phyloP scores from a whole-genome alignment of 2,888 invertebrate genomes.

The Odontomyia ornata region DNA sequence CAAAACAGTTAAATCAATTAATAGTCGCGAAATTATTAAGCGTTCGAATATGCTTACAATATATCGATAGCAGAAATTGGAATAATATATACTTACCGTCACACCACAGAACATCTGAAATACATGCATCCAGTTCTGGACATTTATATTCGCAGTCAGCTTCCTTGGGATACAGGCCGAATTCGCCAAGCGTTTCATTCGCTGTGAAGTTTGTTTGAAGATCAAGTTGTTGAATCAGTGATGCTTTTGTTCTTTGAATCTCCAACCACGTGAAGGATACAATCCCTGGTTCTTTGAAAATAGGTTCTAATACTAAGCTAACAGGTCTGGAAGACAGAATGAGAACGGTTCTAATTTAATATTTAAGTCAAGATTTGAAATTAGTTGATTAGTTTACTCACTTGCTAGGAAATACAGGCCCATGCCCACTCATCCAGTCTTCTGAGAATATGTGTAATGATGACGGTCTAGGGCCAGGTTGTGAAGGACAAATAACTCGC shows the following conservation, averaged over 20 bases:
- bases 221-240: conserved; percentile 70
- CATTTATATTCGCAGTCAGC: conserved; percentile 72
- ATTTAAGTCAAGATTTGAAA: not conserved
- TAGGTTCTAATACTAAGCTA: conserved; percentile 73
- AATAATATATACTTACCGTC: conserved; percentile 72
- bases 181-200: conserved; percentile 63
- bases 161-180: conserved; percentile 64
- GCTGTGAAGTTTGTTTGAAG: conserved; percentile 59
- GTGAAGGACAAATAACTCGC: conserved; percentile 78
- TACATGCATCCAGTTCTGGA: conserved; percentile 80
- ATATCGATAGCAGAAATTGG: too few species aligned
- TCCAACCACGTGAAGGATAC: conserved; percentile 84
- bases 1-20: too few species aligned
- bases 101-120: conserved; percentile 78
- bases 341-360: not conserved
- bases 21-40: too few species aligned
- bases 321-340: conserved; percentile 64
- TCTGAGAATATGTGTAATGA: conserved; percentile 82
- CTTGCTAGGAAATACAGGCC: conserved; percentile 61
- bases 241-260: conserved; percentile 72
- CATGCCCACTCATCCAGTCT: conserved; percentile 71
- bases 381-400: conserved; percentile 54
- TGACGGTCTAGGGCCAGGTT: conserved; percentile 72
- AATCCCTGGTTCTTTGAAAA: conserved; percentile 76
- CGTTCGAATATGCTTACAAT: too few species aligned